These are phyloP conservation scores for Pseudomyrmex sp. DNA, from an alignment of 1,140 invertebrate genomes.

Conservation along the genomic window DNA sequence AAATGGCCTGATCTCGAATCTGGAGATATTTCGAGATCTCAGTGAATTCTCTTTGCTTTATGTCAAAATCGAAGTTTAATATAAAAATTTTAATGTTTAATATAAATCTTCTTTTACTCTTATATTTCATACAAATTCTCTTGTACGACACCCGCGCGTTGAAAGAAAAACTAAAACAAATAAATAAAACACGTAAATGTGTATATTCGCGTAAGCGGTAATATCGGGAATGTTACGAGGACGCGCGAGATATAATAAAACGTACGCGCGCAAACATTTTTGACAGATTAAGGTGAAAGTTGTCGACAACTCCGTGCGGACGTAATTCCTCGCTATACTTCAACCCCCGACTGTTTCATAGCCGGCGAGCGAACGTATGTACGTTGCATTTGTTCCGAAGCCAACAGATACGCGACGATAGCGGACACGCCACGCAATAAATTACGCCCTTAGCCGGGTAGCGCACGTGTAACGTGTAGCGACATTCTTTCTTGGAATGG, in stretches of 20 bases:
- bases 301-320: conserved; percentile 6
- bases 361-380: conserved; percentile 8
- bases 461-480: conserved; percentile 28
- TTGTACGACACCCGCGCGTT: too few relatives aligned
- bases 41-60: neutral
- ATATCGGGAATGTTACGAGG: neutral
- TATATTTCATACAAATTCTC: too few relatives aligned
- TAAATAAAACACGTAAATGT: neutral
- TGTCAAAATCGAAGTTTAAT: too few relatives aligned
- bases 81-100: too few relatives aligned
- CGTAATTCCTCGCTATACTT: conserved; percentile 4
- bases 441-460: conserved; percentile 34
- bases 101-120: too few relatives aligned
- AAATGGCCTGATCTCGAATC: neutral
- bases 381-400: conserved; percentile 47
- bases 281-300: conserved; percentile 13
- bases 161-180: neutral
- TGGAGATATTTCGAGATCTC: neutral
- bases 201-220: too few relatives aligned
- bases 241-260: neutral
- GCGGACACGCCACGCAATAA: conserved; percentile 61
- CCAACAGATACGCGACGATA: conserved; percentile 64
- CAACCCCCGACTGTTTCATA: conserved; percentile 2
- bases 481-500: conserved; percentile 30
- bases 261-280: conserved; percentile 1